phyloP scores from a whole-genome alignment of 2,888 invertebrate species.

The Rugalucina vietnamica region DNA sequence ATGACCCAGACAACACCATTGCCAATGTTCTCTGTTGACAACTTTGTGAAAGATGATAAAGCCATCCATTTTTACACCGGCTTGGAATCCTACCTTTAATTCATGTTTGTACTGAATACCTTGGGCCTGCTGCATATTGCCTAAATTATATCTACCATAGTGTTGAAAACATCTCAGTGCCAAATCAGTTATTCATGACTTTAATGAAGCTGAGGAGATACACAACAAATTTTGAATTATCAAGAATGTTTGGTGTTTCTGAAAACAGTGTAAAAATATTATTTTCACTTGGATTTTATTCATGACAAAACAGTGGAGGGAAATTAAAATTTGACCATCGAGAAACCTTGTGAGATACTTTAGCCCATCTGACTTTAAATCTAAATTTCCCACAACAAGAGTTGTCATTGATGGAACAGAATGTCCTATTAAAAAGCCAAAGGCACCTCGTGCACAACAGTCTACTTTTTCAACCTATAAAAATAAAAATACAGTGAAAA shows the following conservation, averaged over 20 bases:
- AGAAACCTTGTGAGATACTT: conserved; percentile 52
- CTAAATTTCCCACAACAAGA: conserved; percentile 59
- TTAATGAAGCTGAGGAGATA: conserved; percentile 33
- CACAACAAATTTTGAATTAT: conserved; percentile 38
- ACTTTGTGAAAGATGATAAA: conserved; percentile 25
- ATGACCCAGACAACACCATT: too few relatives aligned
- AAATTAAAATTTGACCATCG: conserved; percentile 55
- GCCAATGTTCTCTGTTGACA: conserved; percentile 17
- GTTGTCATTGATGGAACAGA: conserved; percentile 67
- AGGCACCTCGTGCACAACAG: conserved; percentile 49
- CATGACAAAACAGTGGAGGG: conserved; percentile 53
- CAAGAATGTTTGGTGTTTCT: conserved; percentile 47
- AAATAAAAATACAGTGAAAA: conserved; percentile 61
- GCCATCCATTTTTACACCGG: conserved; percentile 27
- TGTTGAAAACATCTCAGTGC: too few relatives aligned
- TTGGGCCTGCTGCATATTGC: conserved; percentile 37
- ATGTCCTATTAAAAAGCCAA: conserved; percentile 60
- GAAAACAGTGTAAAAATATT: conserved; percentile 45
- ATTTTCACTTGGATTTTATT: conserved; percentile 48
- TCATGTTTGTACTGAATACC: conserved; percentile 1
- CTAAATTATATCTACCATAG: too few relatives aligned
- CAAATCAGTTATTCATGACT: too few relatives aligned
- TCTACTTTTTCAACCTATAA: conserved; percentile 59
- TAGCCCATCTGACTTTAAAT: conserved; percentile 55
- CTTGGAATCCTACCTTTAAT: conserved; percentile 26